Conservation (phyloP, 2,888 invertebrate species). For the Aradus depressus region DNA sequence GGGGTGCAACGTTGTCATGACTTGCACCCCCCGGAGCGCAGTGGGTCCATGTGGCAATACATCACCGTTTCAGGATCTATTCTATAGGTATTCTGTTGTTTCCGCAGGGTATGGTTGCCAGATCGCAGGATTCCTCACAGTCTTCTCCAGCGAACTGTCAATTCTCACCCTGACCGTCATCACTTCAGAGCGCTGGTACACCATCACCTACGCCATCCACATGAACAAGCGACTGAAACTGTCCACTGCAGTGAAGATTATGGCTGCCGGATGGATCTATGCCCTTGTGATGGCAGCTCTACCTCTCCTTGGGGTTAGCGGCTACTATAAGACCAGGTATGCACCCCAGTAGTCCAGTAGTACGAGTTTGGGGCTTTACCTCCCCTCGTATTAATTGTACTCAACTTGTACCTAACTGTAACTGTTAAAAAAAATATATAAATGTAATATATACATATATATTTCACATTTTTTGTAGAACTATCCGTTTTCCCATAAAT, state of each 20-base stretch:
- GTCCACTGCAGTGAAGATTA: constrained; percentile 45
- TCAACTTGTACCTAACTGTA: neutral
- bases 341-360: neutral
- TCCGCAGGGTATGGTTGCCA: constrained; percentile 46
- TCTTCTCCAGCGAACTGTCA: constrained; percentile 52
- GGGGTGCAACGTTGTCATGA: no score
- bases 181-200: constrained; percentile 49
- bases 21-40: no score
- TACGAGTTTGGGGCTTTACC: no score
- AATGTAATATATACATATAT: neutral
- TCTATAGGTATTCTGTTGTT: neutral
- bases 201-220: constrained; percentile 50
- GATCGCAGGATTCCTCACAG: constrained; percentile 52
- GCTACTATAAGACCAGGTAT: constrained; percentile 48
- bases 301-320: constrained; percentile 51
- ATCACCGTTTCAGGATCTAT: no score
- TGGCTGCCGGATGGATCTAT: constrained; percentile 49
- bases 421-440: neutral
- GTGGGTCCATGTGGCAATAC: no score
- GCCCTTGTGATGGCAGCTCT: constrained; percentile 46
- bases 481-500: no score
- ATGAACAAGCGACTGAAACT: constrained; percentile 49
- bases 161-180: constrained; percentile 55
- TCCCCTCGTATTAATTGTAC: neutral
- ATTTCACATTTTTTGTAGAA: neutral